A percentile compares a stretch with the other conserved stretches of the same genome.
These are phyloP conservation scores for Nomada lathburiana DNA, from an alignment of 2,888 invertebrate genomes.

Conservation along the genomic window DNA sequence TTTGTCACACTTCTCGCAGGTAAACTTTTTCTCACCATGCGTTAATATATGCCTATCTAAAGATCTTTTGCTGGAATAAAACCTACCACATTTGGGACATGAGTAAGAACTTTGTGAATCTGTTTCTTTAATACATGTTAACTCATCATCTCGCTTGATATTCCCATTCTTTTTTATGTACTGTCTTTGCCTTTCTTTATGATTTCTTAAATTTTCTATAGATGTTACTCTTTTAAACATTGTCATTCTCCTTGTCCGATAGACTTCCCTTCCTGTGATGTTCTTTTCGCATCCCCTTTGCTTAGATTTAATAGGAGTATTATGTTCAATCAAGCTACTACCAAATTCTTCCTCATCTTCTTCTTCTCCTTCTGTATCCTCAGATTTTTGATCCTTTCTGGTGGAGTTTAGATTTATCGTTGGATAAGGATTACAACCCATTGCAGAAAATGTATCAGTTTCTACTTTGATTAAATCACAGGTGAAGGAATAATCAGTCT, in stretches of 20 bases:
- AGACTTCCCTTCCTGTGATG: conserved; percentile 58
- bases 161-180: conserved; percentile 75
- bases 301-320: conserved; percentile 36
- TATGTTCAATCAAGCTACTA: conserved; percentile 20
- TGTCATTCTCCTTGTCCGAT: conserved; percentile 69
- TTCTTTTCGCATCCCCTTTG: conserved; percentile 50
- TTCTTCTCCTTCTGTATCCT: conserved; percentile 15
- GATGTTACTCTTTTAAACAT: conserved; percentile 78
- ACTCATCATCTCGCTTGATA: conserved; percentile 60
- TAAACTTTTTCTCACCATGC: conserved; percentile 66
- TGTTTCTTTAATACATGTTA: conserved; percentile 28
- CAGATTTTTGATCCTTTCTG: background rate
- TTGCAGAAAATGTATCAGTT: background rate
- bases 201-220: conserved; percentile 76
- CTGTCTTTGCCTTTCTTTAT: conserved; percentile 77
- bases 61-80: conserved; percentile 69
- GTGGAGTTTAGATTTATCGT: background rate
- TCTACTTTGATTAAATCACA: conserved; percentile 34
- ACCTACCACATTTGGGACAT: conserved; percentile 70
- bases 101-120: conserved; percentile 48
- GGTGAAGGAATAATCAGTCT: conserved; percentile 63
- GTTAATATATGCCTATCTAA: conserved; percentile 66
- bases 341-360: conserved; percentile 11
- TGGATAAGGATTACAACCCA: background rate
- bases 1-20: conserved; percentile 73